Evolutionary conservation across 2,113 vertebrate species (phyloP).

Genomic region (Oryzias woworae): DNA sequence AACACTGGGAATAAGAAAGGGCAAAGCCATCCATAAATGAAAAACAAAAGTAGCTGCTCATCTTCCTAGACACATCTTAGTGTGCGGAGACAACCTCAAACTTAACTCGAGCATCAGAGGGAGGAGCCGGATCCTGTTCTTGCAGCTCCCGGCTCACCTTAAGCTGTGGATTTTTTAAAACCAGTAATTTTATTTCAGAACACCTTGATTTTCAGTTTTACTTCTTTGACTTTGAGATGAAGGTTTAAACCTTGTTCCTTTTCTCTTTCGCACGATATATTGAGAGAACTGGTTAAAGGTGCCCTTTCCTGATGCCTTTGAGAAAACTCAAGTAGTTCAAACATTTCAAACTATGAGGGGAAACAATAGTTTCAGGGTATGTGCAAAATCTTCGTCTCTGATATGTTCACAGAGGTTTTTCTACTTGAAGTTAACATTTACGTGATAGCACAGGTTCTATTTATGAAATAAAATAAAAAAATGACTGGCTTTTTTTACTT

Average conservation of each 20-base stretch:
- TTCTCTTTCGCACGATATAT: conserved; percentile 43
- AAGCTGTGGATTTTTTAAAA: conserved; percentile 54
- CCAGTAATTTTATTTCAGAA: conserved; percentile 67
- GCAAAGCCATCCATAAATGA: neutral
- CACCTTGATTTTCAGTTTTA: conserved; percentile 68
- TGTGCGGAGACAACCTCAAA: conserved; percentile 1
- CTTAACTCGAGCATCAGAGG: conserved; percentile 9
- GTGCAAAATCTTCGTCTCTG: conserved; percentile 30
- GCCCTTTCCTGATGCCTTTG: conserved; percentile 63
- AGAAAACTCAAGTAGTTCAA: conserved; percentile 64
- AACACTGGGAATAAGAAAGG: neutral
- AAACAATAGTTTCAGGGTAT: conserved; percentile 59
- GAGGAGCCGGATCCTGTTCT: conserved; percentile 37
- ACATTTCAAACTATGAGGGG: conserved; percentile 56
- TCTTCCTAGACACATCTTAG: conserved; percentile 2
- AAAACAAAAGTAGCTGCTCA: neutral
- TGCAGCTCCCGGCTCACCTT: conserved; percentile 43
- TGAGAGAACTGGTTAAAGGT: conserved; percentile 59
- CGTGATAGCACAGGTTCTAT: conserved; percentile 12
- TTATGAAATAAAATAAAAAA: neutral
- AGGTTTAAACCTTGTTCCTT: conserved; percentile 52
- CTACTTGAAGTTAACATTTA: conserved; percentile 36
- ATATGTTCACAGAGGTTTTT: conserved; percentile 46
- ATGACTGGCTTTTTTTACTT: neutral
- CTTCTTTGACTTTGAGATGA: conserved; percentile 55